Evolutionary conservation across 2,888 invertebrate genomes (phyloP).

Genomic region (Pomacea canaliculata): DNA sequence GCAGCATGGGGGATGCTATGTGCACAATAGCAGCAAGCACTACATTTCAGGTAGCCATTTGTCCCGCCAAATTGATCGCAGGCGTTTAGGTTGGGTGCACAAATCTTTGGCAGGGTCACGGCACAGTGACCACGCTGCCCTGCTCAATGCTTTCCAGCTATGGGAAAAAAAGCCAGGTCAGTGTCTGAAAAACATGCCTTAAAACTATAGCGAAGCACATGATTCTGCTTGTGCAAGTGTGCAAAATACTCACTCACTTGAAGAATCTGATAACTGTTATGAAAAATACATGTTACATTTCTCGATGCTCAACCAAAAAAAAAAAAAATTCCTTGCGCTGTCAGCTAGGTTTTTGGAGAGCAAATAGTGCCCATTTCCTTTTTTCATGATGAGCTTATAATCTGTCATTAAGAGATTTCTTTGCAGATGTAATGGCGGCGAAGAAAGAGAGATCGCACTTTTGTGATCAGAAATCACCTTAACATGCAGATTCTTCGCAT

Average conservation of each 20-base stretch:
- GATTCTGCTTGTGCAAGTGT: too few species aligned
- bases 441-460: conserved; percentile 82
- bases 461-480: conserved; percentile 91
- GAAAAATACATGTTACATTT: too few species aligned
- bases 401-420: background rate
- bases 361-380: too few species aligned
- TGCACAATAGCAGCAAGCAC: conserved; percentile 96
- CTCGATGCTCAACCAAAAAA: too few species aligned
- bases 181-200: background rate
- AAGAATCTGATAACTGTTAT: too few species aligned
- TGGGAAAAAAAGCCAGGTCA: conserved; percentile 74
- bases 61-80: conserved; percentile 73
- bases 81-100: conserved; percentile 86
- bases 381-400: too few species aligned
- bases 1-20: conserved; percentile 87
- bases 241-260: too few species aligned
- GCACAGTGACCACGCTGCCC: conserved; percentile 94
- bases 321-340: too few species aligned
- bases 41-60: conserved; percentile 95
- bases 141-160: conserved; percentile 89
- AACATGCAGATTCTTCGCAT: conserved; percentile 90
- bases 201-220: background rate
- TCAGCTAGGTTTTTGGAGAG: too few species aligned
- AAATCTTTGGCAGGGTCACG: conserved; percentile 87
- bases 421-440: conserved; percentile 70